Base-by-base conservation (phyloP, 2,113 vertebrate genomes). In the Bambusicola thoracicus region DNA sequence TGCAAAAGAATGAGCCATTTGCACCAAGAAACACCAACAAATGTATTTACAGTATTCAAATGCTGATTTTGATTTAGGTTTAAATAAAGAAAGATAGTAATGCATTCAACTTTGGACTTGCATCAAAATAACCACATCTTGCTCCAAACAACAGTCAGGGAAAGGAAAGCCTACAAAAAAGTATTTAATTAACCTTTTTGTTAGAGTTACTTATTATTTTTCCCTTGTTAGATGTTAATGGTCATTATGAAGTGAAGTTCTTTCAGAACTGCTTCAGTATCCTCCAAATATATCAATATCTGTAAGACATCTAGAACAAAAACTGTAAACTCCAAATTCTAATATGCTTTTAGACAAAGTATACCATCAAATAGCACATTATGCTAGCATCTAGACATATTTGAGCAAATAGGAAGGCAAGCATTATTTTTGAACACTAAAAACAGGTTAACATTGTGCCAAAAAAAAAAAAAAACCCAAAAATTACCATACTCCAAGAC, bases 31-130 rank as follows among this genome's bases (percentile, higher is more conserved):
- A 87, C 34, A 62, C 49, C 56, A 86, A 61, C 38, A 55, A 43
- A 88, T 89, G 58, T 67, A 81, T 84, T 92, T 91, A 92, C 86
- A 91, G 81, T 69, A 72, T 51, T 40, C 93, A 95, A 90, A 30
- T 36, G 21, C 4, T 44, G 66, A 18, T 43, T 84, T 73, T 48
- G 41, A 56, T 59, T 67, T 94, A 73, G 69, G 25, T 74, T 86
- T 66, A 94, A 96, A 87, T 77, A 91, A 94, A 19, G 34, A 11
- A 62, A 81, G 73, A 4, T 29, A 61, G 75, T n/a, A 66, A 4
- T 67, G 15, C 58, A 11, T 66, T 85, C 81, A 70, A 76, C 38
- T 38, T 89, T 18, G 6, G 40, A 73, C 68, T 87, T 53, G 21
- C 36, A 90, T 48, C 76, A 76, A 96, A 92, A 79, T 32, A 91